phyloP scores from a whole-genome alignment of 2,797 vertebrate species.

The Hippoglossus hippoglossus region DNA sequence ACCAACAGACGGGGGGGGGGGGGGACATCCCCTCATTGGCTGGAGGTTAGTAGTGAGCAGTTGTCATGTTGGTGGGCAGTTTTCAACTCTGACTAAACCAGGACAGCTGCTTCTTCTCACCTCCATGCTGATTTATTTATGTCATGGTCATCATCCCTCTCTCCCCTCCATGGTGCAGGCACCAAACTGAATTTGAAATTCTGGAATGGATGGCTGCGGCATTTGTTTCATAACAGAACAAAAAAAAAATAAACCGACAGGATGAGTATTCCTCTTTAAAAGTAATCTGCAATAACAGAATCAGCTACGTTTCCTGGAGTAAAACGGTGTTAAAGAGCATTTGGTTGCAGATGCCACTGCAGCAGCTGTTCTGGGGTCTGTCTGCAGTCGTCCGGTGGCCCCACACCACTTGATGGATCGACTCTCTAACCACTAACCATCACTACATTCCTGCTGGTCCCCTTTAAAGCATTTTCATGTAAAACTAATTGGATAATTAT shows the following conservation, averaged over 20 bases:
- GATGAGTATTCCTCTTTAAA: not conserved
- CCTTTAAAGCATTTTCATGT: constrained; percentile 28
- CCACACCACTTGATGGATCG: constrained; percentile 43
- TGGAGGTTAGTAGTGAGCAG: too few relatives aligned
- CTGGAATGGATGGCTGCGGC: not conserved
- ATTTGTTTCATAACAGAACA: not conserved
- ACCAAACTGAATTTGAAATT: not conserved
- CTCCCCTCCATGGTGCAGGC: not conserved
- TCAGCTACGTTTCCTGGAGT: not conserved
- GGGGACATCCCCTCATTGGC: too few relatives aligned
- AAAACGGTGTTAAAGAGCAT: constrained; percentile 1
- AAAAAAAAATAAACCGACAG: not conserved
- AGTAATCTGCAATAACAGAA: not conserved
- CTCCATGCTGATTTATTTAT: not conserved
- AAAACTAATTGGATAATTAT: constrained; percentile 30
- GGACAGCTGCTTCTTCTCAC: not conserved
- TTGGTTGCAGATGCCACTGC: constrained; percentile 4
- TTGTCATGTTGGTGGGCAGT: not conserved
- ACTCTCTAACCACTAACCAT: constrained; percentile 6
- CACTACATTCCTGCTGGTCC: constrained; percentile 21
- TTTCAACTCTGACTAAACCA: not conserved
- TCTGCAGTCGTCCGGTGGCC: constrained; percentile 3
- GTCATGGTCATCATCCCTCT: not conserved
- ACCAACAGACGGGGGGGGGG: too few relatives aligned
- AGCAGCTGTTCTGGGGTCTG: constrained; percentile 22